Evolutionary conservation across 2,888 invertebrate species (phyloP).

Genomic region (Pammene aurita): DNA sequence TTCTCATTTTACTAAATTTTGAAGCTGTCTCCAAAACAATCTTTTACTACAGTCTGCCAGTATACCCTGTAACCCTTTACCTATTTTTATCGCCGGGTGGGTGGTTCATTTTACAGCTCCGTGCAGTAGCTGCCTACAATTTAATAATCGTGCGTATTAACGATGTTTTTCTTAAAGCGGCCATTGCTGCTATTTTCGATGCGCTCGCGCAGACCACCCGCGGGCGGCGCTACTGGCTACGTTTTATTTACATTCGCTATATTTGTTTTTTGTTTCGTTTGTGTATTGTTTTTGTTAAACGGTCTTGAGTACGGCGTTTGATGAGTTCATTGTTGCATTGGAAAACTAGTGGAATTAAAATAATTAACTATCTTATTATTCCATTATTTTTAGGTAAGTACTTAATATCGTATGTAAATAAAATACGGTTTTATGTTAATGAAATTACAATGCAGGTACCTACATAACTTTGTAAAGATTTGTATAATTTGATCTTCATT

Average conservation of each 20-base stretch:
- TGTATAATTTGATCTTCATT: no score
- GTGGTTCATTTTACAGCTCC: slow-evolving; percentile 73
- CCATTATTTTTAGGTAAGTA: no score
- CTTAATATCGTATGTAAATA: not conserved
- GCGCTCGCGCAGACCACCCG: slow-evolving; percentile 75
- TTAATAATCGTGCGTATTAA: slow-evolving; percentile 76
- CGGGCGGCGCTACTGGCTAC: slow-evolving; percentile 57
- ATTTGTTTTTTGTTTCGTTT: slow-evolving; percentile 60
- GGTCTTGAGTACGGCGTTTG: slow-evolving; percentile 23
- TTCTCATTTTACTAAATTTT: not conserved
- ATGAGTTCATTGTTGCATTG: slow-evolving; percentile 22
- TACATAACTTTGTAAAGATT: no score
- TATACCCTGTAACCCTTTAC: slow-evolving; percentile 49
- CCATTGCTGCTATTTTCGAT: slow-evolving; percentile 72
- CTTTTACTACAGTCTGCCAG: slow-evolving; percentile 6
- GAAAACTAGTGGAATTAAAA: not conserved
- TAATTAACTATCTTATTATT: not conserved
- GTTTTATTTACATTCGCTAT: slow-evolving; percentile 47
- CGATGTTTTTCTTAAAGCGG: slow-evolving; percentile 79
- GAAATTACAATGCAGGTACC: no score
- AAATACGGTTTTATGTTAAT: no score
- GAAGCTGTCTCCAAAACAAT: not conserved
- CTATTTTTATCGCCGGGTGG: slow-evolving; percentile 74
- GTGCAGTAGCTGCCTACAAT: slow-evolving; percentile 76
- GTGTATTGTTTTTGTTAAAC: slow-evolving; percentile 41